A percentile compares a stretch with the other conserved stretches of the same genome.
Conservation (phyloP, 2,888 invertebrate genomes). For the Morpho achilles region DNA sequence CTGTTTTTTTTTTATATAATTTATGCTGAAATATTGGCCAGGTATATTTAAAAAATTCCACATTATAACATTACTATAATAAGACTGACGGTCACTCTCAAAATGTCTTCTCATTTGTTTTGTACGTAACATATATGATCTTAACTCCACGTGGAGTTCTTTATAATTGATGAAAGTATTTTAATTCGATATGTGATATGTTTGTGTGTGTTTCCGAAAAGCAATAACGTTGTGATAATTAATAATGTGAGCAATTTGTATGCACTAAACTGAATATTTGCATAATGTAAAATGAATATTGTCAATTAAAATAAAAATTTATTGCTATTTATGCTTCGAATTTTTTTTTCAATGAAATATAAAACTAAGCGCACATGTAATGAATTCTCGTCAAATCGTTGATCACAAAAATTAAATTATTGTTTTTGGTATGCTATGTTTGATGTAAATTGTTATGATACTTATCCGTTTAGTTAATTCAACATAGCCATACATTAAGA, state of each 20-base stretch:
- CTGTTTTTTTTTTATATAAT: conserved; percentile 51
- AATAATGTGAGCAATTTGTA: conserved; percentile 50
- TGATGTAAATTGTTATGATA: too few species aligned
- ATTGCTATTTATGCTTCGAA: conserved; percentile 35
- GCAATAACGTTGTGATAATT: conserved; percentile 76
- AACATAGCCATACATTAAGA: too few species aligned
- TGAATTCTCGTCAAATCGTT: neutral
- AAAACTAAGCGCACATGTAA: conserved; percentile 2
- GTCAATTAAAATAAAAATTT: conserved; percentile 60
- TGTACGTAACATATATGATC: conserved; percentile 16
- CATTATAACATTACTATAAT: conserved; percentile 22
- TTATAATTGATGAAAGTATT: conserved; percentile 47
- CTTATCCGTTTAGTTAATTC: too few species aligned
- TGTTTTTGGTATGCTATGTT: too few species aligned
- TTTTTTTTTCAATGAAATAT: neutral
- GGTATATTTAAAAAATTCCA: conserved; percentile 21
- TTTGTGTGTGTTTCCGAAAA: conserved; percentile 70
- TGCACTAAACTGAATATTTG: conserved; percentile 46
- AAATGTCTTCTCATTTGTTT: conserved; percentile 21
- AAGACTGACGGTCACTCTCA: conserved; percentile 35
- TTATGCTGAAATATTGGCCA: conserved; percentile 72
- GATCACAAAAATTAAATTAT: too few species aligned
- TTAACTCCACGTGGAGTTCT: conserved; percentile 12
- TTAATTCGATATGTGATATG: conserved; percentile 71
- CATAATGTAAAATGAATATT: conserved; percentile 55